Evolutionary conservation across 2,888 invertebrate genomes (phyloP), one percentile per base, ranked within the genome.

Genomic region (Epinotia ramella): DNA sequence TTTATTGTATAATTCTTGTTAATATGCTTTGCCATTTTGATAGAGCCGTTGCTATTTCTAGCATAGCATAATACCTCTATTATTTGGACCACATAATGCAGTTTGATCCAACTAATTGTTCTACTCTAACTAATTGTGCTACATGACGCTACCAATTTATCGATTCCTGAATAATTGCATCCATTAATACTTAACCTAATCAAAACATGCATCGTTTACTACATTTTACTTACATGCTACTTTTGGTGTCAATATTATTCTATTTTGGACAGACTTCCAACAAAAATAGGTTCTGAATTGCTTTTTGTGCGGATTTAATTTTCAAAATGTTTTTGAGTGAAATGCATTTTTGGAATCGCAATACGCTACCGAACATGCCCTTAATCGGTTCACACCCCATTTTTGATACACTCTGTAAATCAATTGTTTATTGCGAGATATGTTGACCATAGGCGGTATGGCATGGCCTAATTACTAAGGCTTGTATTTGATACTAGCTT

Each of bases 131-230:
- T 53, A 53, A 53, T 53, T 53, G 53, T 53, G 53, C 53, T 53
- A 53, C 53, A 53, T 53, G n/a, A 53, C 53, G 53, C 53, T 53
- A 53, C 53, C 53, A n/a, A 53, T 53, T 53, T 53, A 53, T 53
- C 53, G 16, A 53, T 53, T 13, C 53, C 7, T 53, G n/a, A n/a
- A 53, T 53, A n/a, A 53, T 53, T 53, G 53, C 53, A 53, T 53
- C 53, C 53, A 53, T 53, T 13, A 53, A n/a, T 53, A n/a, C n/a
- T n/a, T 49, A 13, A 49, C 16, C 53, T 6, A 7, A 7, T n/a
- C 53, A 53, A n/a, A 7, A 53, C n/a, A 46, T 6, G 53, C 53
- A 53, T n/a, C 53, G 7, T 53, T 53, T n/a, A n/a, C 53, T n/a
- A 53, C 53, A n/a, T 0, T n/a, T 49, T 49, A 16, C 49, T 49